Evolutionary conservation across 1,140 invertebrate species (phyloP).

Genomic region (Branchinecta lynchi): DNA sequence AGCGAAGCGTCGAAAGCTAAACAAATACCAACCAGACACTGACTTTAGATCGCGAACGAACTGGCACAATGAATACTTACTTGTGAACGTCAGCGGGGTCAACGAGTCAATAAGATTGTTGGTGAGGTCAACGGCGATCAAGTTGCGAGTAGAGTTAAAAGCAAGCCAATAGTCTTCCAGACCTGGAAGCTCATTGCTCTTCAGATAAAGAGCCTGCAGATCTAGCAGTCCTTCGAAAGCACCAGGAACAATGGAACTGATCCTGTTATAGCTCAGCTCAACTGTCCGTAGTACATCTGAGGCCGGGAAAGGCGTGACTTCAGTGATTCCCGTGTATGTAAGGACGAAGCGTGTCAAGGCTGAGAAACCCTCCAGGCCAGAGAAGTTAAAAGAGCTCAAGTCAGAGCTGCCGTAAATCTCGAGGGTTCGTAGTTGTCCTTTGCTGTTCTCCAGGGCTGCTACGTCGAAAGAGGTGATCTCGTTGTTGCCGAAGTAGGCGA

Average conservation of each 20-base stretch:
- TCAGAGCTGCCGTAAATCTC: background rate
- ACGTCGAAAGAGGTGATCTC: background rate
- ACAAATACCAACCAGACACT: too few relatives aligned
- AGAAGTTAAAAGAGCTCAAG: background rate
- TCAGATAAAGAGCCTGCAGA: background rate
- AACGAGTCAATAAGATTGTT: slow-evolving; percentile 2
- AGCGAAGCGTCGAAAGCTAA: too few relatives aligned
- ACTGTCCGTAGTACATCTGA: background rate
- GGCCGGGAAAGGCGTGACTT: background rate
- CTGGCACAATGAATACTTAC: background rate
- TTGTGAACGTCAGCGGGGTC: background rate
- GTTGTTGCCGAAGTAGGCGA: background rate
- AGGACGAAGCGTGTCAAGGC: background rate
- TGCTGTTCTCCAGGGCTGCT: background rate
- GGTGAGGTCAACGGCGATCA: background rate
- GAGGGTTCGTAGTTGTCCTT: background rate
- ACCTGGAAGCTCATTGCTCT: background rate
- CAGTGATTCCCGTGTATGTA: background rate
- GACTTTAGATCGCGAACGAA: too few relatives aligned
- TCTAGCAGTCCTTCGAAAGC: background rate
- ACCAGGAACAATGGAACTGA: background rate
- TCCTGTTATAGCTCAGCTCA: background rate
- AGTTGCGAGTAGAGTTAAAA: background rate
- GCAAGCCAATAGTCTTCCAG: background rate
- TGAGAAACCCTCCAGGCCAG: background rate